Evolutionary conservation across 2,113 vertebrate genomes (phyloP), one percentile per base, ranked within the genome.

Genomic region (Campylomormyrus tamandua): DNA sequence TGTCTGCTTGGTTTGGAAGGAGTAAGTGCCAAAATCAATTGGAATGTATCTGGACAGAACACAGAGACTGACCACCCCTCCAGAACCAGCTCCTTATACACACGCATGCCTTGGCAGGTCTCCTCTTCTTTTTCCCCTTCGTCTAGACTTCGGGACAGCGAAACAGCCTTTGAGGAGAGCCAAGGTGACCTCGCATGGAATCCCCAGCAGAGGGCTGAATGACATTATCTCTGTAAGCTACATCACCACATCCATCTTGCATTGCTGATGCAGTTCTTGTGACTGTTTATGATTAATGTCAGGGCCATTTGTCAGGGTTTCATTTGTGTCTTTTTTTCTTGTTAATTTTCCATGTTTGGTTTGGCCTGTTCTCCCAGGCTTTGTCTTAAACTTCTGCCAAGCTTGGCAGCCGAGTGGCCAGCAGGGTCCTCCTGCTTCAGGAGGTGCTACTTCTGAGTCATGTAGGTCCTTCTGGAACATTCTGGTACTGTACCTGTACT

Each of bases 101-200:
- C 83, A 31, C 17, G 86, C 86, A 56, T 39, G 86, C 86, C 31
- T 87, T 87, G 86, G 86, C 86, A 56, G 15, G 5, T 7, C 5
- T 35, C 86, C 17, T 87, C 86, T 31, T 35, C 86, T 87, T n/a
- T 31, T 87, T 42, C 31, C 50, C 86, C 31, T 35, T 15, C 27
- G 86, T 87, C 86, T 87, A 87, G 86, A 87, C 86, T 56, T 53
- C n/a, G 8, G 50, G 50, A 87, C 27, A 56, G 49, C 17, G 86
- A 56, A 42, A 35, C 5, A 10, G 86, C 86, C 50, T 27, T 15
- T 15, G 27, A 19, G 2, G 49, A 21, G 86, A 58, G 50, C 49
- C 49, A 87, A 31, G 49, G 19, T 13, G 27, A 39, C 50, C 31
- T 56, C 15, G 8, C 4, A 2, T 27, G 86, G 86, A 56, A 56